Conservation (phyloP, 1,140 invertebrate genomes). For the Anadara kagoshimensis region DNA sequence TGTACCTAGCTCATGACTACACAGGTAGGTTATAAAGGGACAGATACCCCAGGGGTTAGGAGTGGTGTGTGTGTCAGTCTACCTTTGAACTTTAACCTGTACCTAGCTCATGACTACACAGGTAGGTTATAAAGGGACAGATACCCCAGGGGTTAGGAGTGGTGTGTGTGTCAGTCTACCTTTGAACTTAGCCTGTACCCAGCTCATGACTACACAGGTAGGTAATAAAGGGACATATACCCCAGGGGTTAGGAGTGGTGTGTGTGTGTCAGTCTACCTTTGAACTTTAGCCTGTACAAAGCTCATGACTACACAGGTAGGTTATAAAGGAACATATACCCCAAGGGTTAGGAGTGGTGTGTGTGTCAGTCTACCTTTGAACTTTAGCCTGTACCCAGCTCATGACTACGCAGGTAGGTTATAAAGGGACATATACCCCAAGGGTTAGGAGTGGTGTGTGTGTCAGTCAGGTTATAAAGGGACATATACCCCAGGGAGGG, state of each 20-base stretch:
- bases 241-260: too few species aligned
- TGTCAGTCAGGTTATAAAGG: slow-evolving; percentile 86
- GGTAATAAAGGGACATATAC: too few species aligned
- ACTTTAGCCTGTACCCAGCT: slow-evolving; percentile 92
- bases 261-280: slow-evolving; percentile 92
- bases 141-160: too few species aligned
- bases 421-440: too few species aligned
- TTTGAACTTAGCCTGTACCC: slow-evolving; percentile 88
- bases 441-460: too few species aligned
- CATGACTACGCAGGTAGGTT: slow-evolving; percentile 96
- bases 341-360: too few species aligned
- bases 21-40: slow-evolving; percentile 76
- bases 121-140: slow-evolving; percentile 70
- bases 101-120: slow-evolving; percentile 97
- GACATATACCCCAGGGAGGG: slow-evolving; percentile 93
- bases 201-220: slow-evolving; percentile 95
- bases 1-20: slow-evolving; percentile 98
- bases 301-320: slow-evolving; percentile 96
- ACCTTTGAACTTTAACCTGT: slow-evolving; percentile 88
- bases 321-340: too few species aligned
- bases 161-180: slow-evolving; percentile 92
- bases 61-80: too few species aligned
- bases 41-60: slow-evolving; percentile 65
- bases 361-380: slow-evolving; percentile 88
- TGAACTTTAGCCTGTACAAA: slow-evolving; percentile 89